Evolutionary conservation across 2,888 invertebrate genomes (phyloP), one percentile per base, ranked within the genome.

Genomic region (Dugesia japonica): DNA sequence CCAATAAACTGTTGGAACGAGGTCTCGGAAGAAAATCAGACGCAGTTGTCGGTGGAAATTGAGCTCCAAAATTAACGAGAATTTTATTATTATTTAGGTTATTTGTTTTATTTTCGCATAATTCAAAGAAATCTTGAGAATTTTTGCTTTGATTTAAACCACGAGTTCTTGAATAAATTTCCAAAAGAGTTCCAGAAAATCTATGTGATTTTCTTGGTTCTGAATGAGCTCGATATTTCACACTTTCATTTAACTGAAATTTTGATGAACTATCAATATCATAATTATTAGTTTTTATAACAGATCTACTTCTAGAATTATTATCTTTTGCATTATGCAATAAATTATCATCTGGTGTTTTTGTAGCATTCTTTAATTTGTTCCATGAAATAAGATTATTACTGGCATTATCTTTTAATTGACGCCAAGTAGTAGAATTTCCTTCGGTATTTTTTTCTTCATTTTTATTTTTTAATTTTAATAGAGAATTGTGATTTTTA

Each of bases 11-110:
- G 28, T 76, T 71, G n/a, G 76, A 76, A 15, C 72, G 76, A 1
- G 4, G 72, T 1, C 72, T 1, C 4, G 56, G 56, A 9, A 20
- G 26, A 28, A 42, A 26, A 17, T 71, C 71, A 1, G 72, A 4
- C 7, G 33, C 27, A 13, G 72, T 26, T 28, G 76, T 71, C 4
- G 74, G 38, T 26, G 76, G 76, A 71, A 76, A 76, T 28, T 76
- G 76, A 28, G 76, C 76, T 26, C 76, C 76, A 26, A 76, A 76
- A 71, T 76, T 31, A 76, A 76, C 72, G 27, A 76, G 71, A 26
- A 56, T 71, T 75, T 42, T 56, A 23, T 1, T 42, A 7, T n/a
- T 26, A 4, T 20, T n/a, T 17, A n/a, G 17, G 23, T 75, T 42
- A 17, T 26, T 1, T 1, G 28, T 26, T 23, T 20, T n/a, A 23